These are phyloP conservation scores for Styela plicata DNA, from an alignment of 23 tunicate species.

Conservation along the genomic window DNA sequence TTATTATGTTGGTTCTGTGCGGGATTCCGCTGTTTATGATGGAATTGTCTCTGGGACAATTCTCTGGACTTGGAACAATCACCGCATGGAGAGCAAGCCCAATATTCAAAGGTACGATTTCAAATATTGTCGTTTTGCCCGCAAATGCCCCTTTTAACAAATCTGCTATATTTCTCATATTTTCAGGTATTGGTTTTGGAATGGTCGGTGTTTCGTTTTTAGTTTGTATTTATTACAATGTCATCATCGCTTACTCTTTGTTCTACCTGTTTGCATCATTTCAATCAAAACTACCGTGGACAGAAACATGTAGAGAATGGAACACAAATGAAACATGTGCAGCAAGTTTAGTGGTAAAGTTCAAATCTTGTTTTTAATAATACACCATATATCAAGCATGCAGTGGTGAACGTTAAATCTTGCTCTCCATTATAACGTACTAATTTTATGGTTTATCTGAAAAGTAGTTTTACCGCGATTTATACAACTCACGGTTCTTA, in stretches of 20 bases:
- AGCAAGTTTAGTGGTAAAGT: background rate
- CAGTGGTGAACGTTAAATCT: too few species aligned
- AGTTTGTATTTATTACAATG: conserved; percentile 93
- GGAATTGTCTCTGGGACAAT: conserved; percentile 96
- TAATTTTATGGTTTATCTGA: too few species aligned
- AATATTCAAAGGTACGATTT: conserved; percentile 61
- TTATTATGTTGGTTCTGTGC: conserved; percentile 90
- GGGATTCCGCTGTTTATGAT: conserved; percentile 95
- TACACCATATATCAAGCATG: too few species aligned
- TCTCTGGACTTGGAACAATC: conserved; percentile 82
- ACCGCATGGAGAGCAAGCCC: conserved; percentile 96
- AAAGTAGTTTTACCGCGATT: too few species aligned
- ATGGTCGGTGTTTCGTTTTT: conserved; percentile 85
- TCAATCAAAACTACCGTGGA: conserved; percentile 92
- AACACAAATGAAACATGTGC: conserved; percentile 64
- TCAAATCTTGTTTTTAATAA: too few species aligned
- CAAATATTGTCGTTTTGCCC: background rate
- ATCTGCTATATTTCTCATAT: background rate
- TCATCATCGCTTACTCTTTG: conserved; percentile 89
- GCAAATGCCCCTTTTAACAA: background rate
- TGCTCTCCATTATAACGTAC: too few species aligned
- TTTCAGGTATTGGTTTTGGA: conserved; percentile 95
- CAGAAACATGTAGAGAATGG: conserved; percentile 85
- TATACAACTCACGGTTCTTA: too few species aligned
- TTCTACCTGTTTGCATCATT: conserved; percentile 95